Evolutionary conservation across 2,797 vertebrate species (phyloP), one percentile per base, ranked within the genome.

Genomic region (Ctenochaetus hawaiiensis): DNA sequence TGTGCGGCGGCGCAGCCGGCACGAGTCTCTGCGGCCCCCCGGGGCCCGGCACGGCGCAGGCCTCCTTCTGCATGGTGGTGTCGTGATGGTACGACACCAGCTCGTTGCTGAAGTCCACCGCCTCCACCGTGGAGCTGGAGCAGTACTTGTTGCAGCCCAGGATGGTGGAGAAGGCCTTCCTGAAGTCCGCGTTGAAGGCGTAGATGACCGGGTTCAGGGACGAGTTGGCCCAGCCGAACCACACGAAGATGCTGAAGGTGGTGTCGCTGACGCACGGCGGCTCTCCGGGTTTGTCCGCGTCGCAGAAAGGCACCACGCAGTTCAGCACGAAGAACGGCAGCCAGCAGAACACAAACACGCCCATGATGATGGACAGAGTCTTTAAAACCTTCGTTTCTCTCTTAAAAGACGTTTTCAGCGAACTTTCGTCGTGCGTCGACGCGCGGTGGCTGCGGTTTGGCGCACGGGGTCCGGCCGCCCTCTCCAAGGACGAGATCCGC

Each of bases 141-240:
- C 96, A 96, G 51, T 90, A 92, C 1, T 69, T 68, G 52, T 88
- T 86, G 5, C 95, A 96, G 78, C 95, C 94, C 84, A 96, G 77
- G 72, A 96, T 91, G 60, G 91, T 91, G 16, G 92, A 77, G 53
- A 96, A 97, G 6, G 95, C 95, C 72, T 90, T 89, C 8, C 92
- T 83, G 83, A 96, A 96, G 44, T 97, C 96, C 0, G 93, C 92
- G 14, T 96, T 97, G 87, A 96, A 96, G 53, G 95, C 93, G 1
- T 96, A 97, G 45, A 96, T 94, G 56, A 96, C 82, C 4, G 95
- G 95, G 56, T 95, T 96, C 59, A 96, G 86, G 12, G 95, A 95
- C 0, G 95, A 96, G 80, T 97, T 97, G 68, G 96, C 94, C 96
- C 96, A 96, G 14, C 95, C 95, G 16, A 96, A 95, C 95, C 95